Evolutionary conservation across 2,797 vertebrate species (phyloP).

Genomic region (Sphenopsis melanotis): DNA sequence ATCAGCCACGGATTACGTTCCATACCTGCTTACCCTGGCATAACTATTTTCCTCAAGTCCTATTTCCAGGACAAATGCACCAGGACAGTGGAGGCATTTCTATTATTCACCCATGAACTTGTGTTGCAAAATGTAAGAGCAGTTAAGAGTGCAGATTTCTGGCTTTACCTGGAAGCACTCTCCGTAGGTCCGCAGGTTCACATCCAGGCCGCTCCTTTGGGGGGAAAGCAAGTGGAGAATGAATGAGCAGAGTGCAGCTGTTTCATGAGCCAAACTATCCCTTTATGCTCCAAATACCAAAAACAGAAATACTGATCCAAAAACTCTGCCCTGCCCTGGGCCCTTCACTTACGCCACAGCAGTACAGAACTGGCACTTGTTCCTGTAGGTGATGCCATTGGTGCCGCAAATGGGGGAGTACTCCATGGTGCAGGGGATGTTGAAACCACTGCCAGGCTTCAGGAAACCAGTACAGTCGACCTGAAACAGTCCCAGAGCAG

Average conservation of each 20-base stretch:
- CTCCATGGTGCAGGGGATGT: background rate
- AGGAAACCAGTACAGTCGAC: background rate
- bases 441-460: rapidly evolving
- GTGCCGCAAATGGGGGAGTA: constrained; percentile 33
- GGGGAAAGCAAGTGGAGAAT: background rate
- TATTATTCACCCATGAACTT: background rate
- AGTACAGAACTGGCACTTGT: constrained; percentile 32
- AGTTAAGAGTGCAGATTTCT: background rate
- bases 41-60: background rate
- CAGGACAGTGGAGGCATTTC: background rate
- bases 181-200: background rate
- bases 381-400: constrained; percentile 17
- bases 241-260: background rate
- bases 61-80: background rate
- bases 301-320: background rate
- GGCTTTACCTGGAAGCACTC: background rate
- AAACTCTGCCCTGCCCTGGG: background rate
- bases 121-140: background rate
- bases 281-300: background rate
- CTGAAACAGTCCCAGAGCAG: constrained; percentile 7
- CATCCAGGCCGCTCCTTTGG: background rate
- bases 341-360: constrained; percentile 44
- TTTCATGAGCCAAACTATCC: background rate
- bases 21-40: background rate
- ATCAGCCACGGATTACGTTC: background rate